Evolutionary conservation across 2,797 vertebrate species (phyloP), one percentile per base, ranked within the genome.

Genomic region (Danio tinwini): DNA sequence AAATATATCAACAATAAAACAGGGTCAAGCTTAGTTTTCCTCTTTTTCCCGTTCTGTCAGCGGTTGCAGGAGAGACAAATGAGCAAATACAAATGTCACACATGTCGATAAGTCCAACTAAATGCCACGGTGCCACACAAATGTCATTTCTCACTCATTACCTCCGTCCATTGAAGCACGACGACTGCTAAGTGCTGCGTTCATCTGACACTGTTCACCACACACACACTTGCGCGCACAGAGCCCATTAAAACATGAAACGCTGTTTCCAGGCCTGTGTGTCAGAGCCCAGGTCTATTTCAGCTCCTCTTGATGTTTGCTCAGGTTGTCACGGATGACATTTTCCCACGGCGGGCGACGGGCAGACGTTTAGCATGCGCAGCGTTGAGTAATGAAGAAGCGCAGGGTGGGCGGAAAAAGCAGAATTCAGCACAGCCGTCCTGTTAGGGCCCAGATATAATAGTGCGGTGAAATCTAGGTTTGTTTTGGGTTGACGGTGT

Each of bases 51-150:
- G 12, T 12, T 64, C 65, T 39, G 14, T 80, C 37, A 58, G 13
- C n/a, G 17, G 50, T 44, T 63, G 74, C n/a, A 65, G 10, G 10
- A 37, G 6, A 73, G 50, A 47, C 6, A 7, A 72, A 58, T 45
- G 50, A 65, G 58, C 21, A 65, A 73, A 78, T 58, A 80, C 56
- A 89, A 89, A 91, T 89, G 88, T 91, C 91, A 91, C 90, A 92
- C 90, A 87, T 69, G 75, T 77, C 75, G 42, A 92, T 92, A 88
- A 86, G 90, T 92, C 86, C 83, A 65, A 64, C 85, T 86, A 92
- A 93, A 93, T 92, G 92, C 87, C 92, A 93, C 83, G 85, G 86
- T 87, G 86, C 85, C 79, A 69, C 82, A 89, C 86, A 93, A 92
- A 93, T 93, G 91, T 89, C 91, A 90, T 74, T 85, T 42, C 65